Conservation (phyloP, 2,888 invertebrate genomes). For the Eupithecia centaureata region DNA sequence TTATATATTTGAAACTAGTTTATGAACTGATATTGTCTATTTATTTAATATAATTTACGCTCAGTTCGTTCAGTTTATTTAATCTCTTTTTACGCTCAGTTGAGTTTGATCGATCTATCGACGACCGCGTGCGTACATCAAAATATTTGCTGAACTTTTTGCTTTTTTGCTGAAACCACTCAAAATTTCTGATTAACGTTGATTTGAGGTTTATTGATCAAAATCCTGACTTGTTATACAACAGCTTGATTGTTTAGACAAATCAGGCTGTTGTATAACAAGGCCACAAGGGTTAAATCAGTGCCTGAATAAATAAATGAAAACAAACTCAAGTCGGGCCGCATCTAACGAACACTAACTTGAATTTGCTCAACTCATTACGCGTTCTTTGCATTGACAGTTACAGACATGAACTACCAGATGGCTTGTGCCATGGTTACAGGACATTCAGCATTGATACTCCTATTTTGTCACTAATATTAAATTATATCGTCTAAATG, state of each 20-base stretch:
- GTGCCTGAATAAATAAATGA: slow-evolving; percentile 1
- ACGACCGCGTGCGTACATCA: neutral
- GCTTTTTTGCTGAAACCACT: neutral
- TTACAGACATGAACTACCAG: neutral
- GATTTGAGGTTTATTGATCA: neutral
- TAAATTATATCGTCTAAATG: neutral
- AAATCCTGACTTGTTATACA: neutral
- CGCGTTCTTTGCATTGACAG: slow-evolving; percentile 29
- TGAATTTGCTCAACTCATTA: slow-evolving; percentile 28
- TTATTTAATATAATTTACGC: neutral
- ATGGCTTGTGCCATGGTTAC: neutral
- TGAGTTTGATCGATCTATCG: too few relatives aligned
- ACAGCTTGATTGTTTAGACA: too few relatives aligned
- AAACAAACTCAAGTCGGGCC: slow-evolving; percentile 18
- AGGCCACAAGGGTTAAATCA: neutral
- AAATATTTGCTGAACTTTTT: neutral
- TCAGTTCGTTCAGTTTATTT: too few relatives aligned
- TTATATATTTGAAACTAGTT: too few relatives aligned
- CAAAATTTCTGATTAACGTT: neutral
- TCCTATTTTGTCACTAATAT: neutral
- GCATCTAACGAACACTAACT: slow-evolving; percentile 32
- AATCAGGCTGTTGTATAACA: neutral
- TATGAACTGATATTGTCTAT: too few relatives aligned
- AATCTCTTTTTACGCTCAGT: too few relatives aligned
- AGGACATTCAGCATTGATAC: neutral